phyloP scores from a whole-genome alignment of 2,888 invertebrate species.

The Diarsia mendica region DNA sequence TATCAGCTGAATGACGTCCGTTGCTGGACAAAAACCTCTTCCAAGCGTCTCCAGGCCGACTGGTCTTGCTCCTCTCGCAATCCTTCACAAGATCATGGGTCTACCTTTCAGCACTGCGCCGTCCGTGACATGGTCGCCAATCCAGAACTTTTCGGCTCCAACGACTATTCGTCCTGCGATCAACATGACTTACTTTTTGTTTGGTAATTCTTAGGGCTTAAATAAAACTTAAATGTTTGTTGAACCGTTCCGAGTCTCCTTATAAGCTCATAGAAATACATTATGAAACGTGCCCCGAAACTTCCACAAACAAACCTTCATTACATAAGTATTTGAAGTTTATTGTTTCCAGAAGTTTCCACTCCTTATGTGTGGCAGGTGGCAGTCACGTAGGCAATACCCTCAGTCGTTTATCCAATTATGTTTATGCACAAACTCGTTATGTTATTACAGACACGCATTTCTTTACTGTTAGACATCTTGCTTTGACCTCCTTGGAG shows the following conservation, averaged over 20 bases:
- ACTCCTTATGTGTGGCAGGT: conserved; percentile 15
- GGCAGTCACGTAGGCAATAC: conserved; percentile 28
- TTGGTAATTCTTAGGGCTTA: background rate
- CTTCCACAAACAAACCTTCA: conserved; percentile 5
- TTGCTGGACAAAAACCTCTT: background rate
- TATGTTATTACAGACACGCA: conserved; percentile 58
- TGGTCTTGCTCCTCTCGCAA: background rate
- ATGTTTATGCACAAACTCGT: conserved; percentile 46
- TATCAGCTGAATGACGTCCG: background rate
- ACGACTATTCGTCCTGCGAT: background rate
- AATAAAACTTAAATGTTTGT: background rate
- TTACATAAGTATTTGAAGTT: conserved; percentile 26
- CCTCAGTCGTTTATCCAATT: conserved; percentile 51
- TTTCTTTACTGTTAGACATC: conserved; percentile 43
- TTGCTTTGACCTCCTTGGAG: conserved; percentile 34
- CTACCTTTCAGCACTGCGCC: background rate
- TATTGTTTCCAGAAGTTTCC: conserved; percentile 50
- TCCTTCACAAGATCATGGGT: background rate
- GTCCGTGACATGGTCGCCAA: background rate
- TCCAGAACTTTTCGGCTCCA: background rate
- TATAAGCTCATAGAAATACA: background rate
- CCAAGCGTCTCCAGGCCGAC: too few relatives aligned
- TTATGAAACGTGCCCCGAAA: background rate
- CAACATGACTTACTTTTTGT: background rate
- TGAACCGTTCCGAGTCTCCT: background rate